These are phyloP conservation scores for Drosophila pseudotakahashii DNA, from an alignment of 2,888 invertebrate species.

Conservation along the genomic window DNA sequence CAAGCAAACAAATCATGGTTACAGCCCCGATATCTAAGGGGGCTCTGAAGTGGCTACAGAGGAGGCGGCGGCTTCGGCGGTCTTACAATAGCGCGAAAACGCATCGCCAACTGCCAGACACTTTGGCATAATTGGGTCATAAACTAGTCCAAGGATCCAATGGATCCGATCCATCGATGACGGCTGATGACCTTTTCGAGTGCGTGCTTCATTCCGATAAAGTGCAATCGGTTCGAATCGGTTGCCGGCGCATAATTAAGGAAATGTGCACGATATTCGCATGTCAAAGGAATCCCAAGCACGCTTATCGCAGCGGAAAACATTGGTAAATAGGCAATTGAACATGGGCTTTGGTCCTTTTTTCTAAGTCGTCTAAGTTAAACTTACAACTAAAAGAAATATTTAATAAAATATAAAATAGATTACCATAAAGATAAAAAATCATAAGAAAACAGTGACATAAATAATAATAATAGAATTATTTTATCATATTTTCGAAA, in stretches of 20 bases:
- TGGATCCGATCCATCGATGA: constrained; percentile 18
- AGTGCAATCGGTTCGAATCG: constrained; percentile 24
- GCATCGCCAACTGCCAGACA: constrained; percentile 72
- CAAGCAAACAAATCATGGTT: constrained; percentile 47
- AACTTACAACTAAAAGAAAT: no score
- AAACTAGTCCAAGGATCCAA: constrained; percentile 73
- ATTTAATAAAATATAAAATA: no score
- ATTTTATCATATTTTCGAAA: no score
- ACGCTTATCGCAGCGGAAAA: not conserved
- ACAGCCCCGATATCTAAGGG: constrained; percentile 9
- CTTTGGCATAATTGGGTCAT: constrained; percentile 80
- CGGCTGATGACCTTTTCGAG: constrained; percentile 53
- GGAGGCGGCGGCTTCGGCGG: not conserved
- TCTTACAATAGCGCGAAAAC: constrained; percentile 52
- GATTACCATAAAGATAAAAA: no score
- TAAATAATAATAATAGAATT: no score
- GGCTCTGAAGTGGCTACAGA: constrained; percentile 16
- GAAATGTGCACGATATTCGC: constrained; percentile 21
- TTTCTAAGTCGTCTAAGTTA: no score
- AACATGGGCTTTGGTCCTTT: not conserved
- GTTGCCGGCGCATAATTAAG: constrained; percentile 34
- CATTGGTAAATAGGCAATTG: constrained; percentile 7
- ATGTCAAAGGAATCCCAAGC: constrained; percentile 8
- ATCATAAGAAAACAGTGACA: no score
- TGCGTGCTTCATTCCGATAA: constrained; percentile 28